These are phyloP conservation scores for Myopa testacea DNA, from an alignment of 2,888 invertebrate species.

Conservation along the genomic window DNA sequence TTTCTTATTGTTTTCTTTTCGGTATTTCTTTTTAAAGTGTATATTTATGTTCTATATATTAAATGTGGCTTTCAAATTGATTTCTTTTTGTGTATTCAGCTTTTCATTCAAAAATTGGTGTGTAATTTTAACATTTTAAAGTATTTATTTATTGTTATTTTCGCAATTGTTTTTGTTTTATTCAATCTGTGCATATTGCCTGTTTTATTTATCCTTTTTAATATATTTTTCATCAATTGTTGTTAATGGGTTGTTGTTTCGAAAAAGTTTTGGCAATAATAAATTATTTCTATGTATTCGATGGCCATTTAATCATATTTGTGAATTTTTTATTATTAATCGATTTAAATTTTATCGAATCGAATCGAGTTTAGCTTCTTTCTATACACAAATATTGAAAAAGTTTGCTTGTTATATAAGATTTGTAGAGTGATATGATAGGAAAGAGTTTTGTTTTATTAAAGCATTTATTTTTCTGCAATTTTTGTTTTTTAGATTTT, in stretches of 20 bases:
- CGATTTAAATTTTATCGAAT: too few species aligned
- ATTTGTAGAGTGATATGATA: too few species aligned
- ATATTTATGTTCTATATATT: too few species aligned
- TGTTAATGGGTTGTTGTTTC: too few species aligned
- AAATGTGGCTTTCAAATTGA: constrained; percentile 10
- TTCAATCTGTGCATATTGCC: background rate
- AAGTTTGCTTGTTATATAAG: too few species aligned
- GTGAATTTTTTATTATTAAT: too few species aligned
- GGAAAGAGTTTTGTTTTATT: too few species aligned
- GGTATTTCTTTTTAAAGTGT: background rate
- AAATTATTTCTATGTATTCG: background rate
- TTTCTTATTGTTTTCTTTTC: background rate
- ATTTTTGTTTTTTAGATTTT: too few species aligned
- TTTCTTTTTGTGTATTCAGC: background rate
- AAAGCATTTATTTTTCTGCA: too few species aligned
- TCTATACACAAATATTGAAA: too few species aligned
- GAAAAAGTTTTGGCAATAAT: too few species aligned
- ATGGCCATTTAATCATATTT: background rate
- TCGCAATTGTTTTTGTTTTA: background rate
- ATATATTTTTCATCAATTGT: background rate
- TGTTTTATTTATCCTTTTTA: background rate
- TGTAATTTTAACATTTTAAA: constrained; percentile 20
- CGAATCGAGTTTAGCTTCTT: too few species aligned
- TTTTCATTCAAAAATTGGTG: constrained; percentile 25
- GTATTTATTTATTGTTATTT: constrained; percentile 10